Evolutionary conservation across 2,113 vertebrate genomes (phyloP).

Genomic region (Campylorhamphus procurvoides): DNA sequence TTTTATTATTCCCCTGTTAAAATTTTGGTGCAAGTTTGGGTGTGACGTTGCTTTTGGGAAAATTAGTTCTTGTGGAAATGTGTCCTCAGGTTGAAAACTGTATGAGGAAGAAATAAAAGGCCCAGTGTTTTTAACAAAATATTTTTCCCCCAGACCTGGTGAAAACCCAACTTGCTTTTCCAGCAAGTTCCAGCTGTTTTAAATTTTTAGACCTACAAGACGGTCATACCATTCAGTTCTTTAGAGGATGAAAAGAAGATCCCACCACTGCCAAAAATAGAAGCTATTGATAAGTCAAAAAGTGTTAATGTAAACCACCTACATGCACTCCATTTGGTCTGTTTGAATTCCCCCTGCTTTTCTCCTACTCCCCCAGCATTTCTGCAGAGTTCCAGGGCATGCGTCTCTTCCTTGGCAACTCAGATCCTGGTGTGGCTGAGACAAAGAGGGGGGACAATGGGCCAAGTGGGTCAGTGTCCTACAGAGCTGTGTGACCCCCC

Average conservation of each 20-base stretch:
- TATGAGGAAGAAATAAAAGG: background rate
- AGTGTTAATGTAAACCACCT: conserved; percentile 46
- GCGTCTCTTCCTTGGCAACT: background rate
- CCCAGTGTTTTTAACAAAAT: background rate
- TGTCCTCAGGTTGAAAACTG: background rate
- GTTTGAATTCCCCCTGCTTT: background rate
- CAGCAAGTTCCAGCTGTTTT: background rate
- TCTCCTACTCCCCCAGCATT: background rate
- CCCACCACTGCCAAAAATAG: background rate
- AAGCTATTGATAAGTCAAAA: conserved; percentile 21
- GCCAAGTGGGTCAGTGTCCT: background rate
- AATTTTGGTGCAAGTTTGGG: background rate
- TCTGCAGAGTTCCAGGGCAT: background rate
- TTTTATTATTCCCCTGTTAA: background rate
- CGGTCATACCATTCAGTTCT: background rate
- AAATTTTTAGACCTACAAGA: background rate
- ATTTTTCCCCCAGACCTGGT: background rate
- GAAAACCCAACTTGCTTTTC: background rate
- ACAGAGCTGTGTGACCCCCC: background rate
- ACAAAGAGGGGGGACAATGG: background rate
- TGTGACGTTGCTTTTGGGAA: background rate
- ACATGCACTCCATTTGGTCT: background rate
- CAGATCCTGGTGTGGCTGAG: background rate
- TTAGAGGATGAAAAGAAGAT: background rate
- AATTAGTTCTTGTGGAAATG: background rate